A percentile compares a stretch with the other conserved stretches of the same genome.
Conservation (phyloP, 2,113 vertebrate species). For the Tauraco erythrolophus region DNA sequence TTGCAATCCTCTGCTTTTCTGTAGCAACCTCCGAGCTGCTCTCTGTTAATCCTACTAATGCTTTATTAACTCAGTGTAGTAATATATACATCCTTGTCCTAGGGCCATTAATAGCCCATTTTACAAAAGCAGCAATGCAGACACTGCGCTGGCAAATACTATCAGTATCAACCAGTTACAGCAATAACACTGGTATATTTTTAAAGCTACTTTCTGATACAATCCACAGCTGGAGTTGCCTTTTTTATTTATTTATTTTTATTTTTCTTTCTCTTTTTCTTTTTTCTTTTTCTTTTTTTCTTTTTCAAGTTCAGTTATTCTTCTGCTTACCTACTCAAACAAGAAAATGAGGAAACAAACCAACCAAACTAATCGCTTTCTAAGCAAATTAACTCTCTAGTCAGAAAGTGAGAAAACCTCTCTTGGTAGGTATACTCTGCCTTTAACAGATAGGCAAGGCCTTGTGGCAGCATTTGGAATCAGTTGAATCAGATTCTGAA, state of each 20-base stretch:
- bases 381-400: not conserved
- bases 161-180: fast-evolving
- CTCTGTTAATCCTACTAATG: not conserved
- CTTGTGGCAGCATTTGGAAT: not conserved
- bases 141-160: not conserved
- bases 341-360: not conserved
- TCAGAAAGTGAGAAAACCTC: not conserved
- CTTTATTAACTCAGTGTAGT: not conserved
- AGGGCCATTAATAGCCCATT: not conserved
- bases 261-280: too few species aligned
- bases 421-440: not conserved
- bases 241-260: too few species aligned
- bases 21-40: not conserved
- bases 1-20: not conserved
- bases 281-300: too few species aligned
- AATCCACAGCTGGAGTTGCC: not conserved
- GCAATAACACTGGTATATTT: not conserved
- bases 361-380: not conserved
- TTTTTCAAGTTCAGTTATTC: not conserved
- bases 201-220: not conserved
- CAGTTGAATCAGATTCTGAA: not conserved
- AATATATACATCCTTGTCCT: not conserved
- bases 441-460: not conserved
- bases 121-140: not conserved
- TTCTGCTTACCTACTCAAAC: not conserved